Base-by-base conservation (phyloP, 2,797 vertebrate genomes). In the Chelon auratus region DNA sequence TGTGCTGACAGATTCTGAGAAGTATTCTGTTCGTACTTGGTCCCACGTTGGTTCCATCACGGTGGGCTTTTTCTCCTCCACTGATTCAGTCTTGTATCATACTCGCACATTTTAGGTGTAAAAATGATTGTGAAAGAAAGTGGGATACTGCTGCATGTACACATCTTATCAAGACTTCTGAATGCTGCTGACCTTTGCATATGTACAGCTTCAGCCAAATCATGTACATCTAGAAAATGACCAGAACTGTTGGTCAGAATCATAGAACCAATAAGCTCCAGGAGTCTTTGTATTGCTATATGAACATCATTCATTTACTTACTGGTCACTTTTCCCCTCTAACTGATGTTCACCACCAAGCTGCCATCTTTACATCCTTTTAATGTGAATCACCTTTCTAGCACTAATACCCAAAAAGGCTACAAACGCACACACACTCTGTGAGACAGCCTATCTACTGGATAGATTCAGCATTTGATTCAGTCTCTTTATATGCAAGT, bases 1-100 rank as follows among this genome's bases (percentile, higher is more conserved):
- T 17, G 7, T 78, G 82, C 7, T 71, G 87, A 89, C 72, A 67
- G 80, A 83, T 36, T 69, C 51, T 65, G 52, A 68, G 30, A 52
- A 33, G 12, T 39, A 57, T 68, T 40, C 45, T 60, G 50, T 77
- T 72, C 13, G 42, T 22, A 43, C 70, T 37, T 26, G 39, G 17
- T 65, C 24, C 24, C 24, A 26, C 4, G 24, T 33, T 33, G 30
- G 30, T 33, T 33, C 30, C 30, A 33, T 33, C 30, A 33, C 7
- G 30, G 30, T 33, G 30, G 30, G 30, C 30, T 1, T 33, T 33
- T 8, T 33, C 8, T 33, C 30, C 4, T 33, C 30, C 30, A 33
- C 30, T 33, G 30, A 33, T 33, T 33, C 30, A 33, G 8, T 33
- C 30, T 33, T 7, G 30, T 33, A 33, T 1, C 8, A 26, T 20